These are phyloP conservation scores for Palythoa grandis DNA, from an alignment of 92 coral and sea anemone genomes.

Conservation along the genomic window DNA sequence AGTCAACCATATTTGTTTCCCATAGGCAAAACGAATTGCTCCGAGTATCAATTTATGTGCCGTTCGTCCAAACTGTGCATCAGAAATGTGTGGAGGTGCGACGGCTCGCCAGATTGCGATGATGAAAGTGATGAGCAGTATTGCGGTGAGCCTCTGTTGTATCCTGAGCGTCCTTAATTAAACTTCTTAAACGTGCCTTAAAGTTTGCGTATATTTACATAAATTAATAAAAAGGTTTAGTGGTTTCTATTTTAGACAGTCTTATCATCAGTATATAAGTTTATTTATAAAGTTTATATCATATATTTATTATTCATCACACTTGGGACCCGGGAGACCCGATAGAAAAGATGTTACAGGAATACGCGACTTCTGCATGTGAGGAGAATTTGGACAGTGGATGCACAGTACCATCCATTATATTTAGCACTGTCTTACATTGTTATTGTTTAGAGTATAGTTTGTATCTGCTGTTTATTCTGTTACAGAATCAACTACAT, in stretches of 20 bases:
- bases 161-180: not conserved
- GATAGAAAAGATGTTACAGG: too few relatives aligned
- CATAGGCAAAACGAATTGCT: not conserved
- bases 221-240: too few relatives aligned
- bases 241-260: too few relatives aligned
- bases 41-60: not conserved
- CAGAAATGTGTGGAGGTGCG: not conserved
- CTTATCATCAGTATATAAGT: too few relatives aligned
- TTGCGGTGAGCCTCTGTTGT: not conserved
- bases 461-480: not conserved
- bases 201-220: too few relatives aligned
- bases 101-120: not conserved
- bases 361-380: too few relatives aligned
- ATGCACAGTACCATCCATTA: too few relatives aligned
- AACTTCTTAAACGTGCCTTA: not conserved
- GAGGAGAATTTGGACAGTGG: too few relatives aligned
- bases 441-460: not conserved
- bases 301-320: too few relatives aligned
- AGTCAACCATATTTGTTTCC: not conserved
- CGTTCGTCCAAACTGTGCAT: not conserved
- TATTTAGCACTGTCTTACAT: too few relatives aligned
- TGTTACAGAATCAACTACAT: not conserved
- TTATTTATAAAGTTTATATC: too few relatives aligned
- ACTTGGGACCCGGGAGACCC: too few relatives aligned
- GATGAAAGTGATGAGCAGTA: conserved; percentile 5